Conservation (phyloP, 2,797 vertebrate species). For the Mus caroli region DNA sequence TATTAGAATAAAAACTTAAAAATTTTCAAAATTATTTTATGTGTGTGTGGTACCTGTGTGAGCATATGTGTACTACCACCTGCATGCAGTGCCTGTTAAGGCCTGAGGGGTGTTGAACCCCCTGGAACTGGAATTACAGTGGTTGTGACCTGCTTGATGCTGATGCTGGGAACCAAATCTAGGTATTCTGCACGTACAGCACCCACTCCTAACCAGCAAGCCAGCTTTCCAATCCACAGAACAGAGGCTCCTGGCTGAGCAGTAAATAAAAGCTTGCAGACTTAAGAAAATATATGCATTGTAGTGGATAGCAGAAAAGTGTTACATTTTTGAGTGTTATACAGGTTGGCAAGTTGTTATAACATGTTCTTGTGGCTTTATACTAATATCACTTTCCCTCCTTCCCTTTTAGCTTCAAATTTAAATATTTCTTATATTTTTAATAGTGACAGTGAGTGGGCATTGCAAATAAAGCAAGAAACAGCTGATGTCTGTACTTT, state of each 20-base stretch:
- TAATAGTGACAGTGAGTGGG: slow-evolving; percentile 26
- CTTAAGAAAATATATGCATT: background rate
- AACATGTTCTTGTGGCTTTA: slow-evolving; percentile 36
- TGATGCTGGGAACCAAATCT: background rate
- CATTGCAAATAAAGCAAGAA: background rate
- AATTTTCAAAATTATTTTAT: background rate
- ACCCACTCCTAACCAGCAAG: too few species aligned
- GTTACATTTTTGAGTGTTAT: background rate
- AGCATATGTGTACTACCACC: background rate
- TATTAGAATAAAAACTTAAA: background rate
- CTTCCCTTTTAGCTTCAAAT: slow-evolving; percentile 47
- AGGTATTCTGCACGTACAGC: background rate
- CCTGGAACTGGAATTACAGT: background rate
- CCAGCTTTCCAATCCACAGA: background rate
- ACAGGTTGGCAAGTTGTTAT: slow-evolving; percentile 49
- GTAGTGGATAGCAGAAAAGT: slow-evolving; percentile 17
- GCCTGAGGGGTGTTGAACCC: background rate
- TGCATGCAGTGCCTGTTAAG: background rate
- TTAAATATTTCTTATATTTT: slow-evolving; percentile 28
- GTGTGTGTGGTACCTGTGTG: background rate
- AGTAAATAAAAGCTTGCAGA: slow-evolving; percentile 11
- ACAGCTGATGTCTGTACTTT: slow-evolving; percentile 16
- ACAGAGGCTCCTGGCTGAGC: slow-evolving; percentile 41
- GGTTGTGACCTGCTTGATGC: background rate
- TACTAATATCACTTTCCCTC: slow-evolving; percentile 47